phyloP scores from a whole-genome alignment of 2,888 invertebrate species.

The Microplitis deprimator region DNA sequence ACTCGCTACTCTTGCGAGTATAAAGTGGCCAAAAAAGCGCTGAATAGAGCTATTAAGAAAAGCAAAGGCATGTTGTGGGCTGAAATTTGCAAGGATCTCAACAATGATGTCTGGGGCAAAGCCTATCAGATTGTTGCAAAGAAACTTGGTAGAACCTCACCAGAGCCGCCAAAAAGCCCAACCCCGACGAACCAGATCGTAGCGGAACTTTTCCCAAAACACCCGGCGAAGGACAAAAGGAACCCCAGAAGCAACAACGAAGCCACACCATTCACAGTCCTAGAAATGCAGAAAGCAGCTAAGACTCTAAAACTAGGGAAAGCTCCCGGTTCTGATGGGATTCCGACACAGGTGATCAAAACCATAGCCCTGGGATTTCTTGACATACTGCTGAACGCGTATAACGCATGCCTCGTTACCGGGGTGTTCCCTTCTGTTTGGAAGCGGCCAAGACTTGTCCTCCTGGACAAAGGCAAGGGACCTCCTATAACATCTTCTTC shows the following conservation, averaged over 20 bases:
- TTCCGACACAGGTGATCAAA: constrained; percentile 36
- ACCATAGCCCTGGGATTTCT: constrained; percentile 26
- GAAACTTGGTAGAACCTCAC: constrained; percentile 15
- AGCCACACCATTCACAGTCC: constrained; percentile 24
- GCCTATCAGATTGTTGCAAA: constrained; percentile 31
- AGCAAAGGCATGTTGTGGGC: constrained; percentile 21
- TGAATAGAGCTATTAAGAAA: constrained; percentile 24
- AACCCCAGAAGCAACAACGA: background rate
- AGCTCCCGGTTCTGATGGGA: constrained; percentile 42
- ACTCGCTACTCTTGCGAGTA: constrained; percentile 15
- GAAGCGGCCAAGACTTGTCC: constrained; percentile 42
- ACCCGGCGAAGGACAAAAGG: constrained; percentile 6
- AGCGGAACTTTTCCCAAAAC: constrained; percentile 27
- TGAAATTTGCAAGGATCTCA: constrained; percentile 27
- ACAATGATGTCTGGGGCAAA: constrained; percentile 25
- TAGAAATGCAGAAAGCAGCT: constrained; percentile 35
- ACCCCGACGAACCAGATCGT: constrained; percentile 22
- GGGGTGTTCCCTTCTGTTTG: constrained; percentile 35
- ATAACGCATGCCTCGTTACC: constrained; percentile 38
- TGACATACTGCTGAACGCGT: constrained; percentile 37
- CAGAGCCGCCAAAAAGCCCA: constrained; percentile 28
- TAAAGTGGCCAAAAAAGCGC: constrained; percentile 26
- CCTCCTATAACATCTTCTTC: constrained; percentile 24
- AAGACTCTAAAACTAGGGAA: constrained; percentile 38
- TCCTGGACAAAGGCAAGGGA: constrained; percentile 43